These are phyloP conservation scores for Strix aluco DNA, from an alignment of 2,113 vertebrate species.

Conservation along the genomic window DNA sequence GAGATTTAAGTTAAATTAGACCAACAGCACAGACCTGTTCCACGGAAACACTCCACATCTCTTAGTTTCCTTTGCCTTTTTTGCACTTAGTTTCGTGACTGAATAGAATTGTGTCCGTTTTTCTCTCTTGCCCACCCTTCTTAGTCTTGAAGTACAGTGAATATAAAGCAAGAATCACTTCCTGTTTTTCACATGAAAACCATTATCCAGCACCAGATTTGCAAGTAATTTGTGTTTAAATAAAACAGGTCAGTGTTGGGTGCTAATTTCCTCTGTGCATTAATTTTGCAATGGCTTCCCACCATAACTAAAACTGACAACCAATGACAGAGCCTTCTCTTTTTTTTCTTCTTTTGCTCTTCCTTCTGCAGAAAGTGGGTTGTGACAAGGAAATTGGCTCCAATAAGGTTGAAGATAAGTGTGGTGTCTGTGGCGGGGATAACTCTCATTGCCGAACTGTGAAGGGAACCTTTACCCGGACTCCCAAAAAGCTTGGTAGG, in stretches of 20 bases:
- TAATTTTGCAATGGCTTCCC: neutral
- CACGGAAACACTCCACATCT: rapidly evolving
- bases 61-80: neutral
- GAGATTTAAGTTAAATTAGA: neutral
- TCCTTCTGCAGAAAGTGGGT: conserved; percentile 87
- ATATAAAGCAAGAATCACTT: neutral
- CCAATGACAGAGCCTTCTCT: neutral
- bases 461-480: conserved; percentile 92
- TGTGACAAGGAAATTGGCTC: conserved; percentile 97
- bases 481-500: conserved; percentile 93
- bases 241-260: neutral
- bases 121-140: neutral
- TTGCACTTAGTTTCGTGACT: neutral
- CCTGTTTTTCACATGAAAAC: neutral
- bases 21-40: neutral
- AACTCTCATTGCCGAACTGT: conserved; percentile 95
- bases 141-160: neutral
- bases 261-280: neutral
- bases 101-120: neutral
- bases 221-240: neutral
- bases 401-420: conserved; percentile 91
- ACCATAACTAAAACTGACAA: neutral
- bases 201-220: neutral
- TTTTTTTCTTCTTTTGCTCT: neutral
- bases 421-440: conserved; percentile 94